Base-by-base conservation (phyloP, 2,888 invertebrate genomes). In the Seira sanloemensis region DNA sequence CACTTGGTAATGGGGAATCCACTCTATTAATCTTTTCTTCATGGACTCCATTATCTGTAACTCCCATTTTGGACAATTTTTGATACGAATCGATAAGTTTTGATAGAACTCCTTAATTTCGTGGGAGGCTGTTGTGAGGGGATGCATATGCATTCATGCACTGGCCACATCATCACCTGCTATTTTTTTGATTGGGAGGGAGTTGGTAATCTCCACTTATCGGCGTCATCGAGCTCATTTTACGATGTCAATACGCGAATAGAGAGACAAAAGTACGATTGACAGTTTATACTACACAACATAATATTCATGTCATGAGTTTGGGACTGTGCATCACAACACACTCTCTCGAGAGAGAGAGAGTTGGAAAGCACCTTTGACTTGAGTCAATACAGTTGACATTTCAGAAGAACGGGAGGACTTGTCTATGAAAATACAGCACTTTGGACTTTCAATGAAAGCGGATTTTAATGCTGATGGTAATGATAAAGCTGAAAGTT, bases 81-180 rank as follows among this genome's bases (percentile, higher is more conserved):
- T 62, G 62, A 62, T 62, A 62, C 9, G 62, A 62, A 62, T 62
- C 62, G 62, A 62, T 62, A 62, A 62, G 12, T 23, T 23, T 23
- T 62, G 62, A 62, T 62, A n/a, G n/a, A n/a, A 62, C 62, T 62
- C 62, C 7, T 62, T 23, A 62, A 21, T 62, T 62, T 62, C 19
- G 62, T 1, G 21, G 62, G 62, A 62, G 62, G n/a, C n/a, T 58
- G 58, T 21, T 62, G 62, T 2, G 62, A 62, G 16, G n/a, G n/a
- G n/a, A 50, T 37, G 37, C 12, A 37, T 37, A 12, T 7, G 7
- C 7, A 18, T 58, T 7, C 37, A 58, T 58, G 58, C 12, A 37
- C 7, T 37, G 7, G 12, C 12, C 37, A 37, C 12, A 37, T 37
- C 12, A 37, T 37, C 12, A 37, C 12, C 37, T 12, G 37, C 5